phyloP scores from a whole-genome alignment of 1,140 invertebrate species.

The Eupristina koningsbergeri region DNA sequence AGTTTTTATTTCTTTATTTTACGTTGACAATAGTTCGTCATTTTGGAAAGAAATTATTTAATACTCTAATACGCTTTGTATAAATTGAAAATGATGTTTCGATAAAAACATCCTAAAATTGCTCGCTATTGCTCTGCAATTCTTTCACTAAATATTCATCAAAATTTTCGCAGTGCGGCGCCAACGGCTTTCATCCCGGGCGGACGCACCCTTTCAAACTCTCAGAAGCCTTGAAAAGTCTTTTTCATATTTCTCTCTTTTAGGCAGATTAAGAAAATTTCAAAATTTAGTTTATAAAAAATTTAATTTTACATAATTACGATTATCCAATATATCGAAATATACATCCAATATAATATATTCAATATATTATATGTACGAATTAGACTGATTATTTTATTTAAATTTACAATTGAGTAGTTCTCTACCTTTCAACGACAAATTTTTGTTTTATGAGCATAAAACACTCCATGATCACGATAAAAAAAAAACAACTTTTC shows the following conservation, averaged over 20 bases:
- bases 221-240: constrained; percentile 41
- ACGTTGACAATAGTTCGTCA: constrained; percentile 6
- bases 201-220: constrained; percentile 53
- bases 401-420: too few species aligned
- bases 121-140: constrained; percentile 17
- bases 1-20: constrained; percentile 17
- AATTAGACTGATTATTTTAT: too few species aligned
- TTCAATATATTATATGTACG: too few species aligned
- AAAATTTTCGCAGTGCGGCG: constrained; percentile 17
- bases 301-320: too few species aligned
- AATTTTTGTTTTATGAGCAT: neutral
- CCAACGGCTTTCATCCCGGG: constrained; percentile 58
- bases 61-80: constrained; percentile 23
- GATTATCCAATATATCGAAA: too few species aligned
- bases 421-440: constrained; percentile 21
- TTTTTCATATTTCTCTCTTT: neutral
- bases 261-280: constrained; percentile 2
- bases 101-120: constrained; percentile 41
- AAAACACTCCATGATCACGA: neutral
- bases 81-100: constrained; percentile 27
- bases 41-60: constrained; percentile 28
- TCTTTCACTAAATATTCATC: neutral
- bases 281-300: too few species aligned
- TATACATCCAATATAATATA: too few species aligned
- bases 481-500: constrained; percentile 34